Evolutionary conservation across 2,797 vertebrate species (phyloP).

Genomic region (Lacerta agilis): DNA sequence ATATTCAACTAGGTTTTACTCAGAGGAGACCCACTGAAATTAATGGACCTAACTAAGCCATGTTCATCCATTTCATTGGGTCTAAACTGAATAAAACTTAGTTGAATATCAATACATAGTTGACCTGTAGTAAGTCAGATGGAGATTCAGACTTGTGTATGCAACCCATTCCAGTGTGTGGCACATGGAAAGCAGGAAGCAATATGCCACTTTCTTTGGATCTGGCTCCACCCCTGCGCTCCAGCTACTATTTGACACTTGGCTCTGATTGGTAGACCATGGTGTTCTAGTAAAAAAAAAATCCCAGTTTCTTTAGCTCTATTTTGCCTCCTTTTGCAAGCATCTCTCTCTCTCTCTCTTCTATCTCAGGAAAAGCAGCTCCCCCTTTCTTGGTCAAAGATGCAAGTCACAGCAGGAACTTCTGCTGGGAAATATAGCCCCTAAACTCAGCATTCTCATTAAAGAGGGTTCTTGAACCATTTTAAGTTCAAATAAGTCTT

Average conservation of each 20-base stretch:
- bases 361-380: background rate
- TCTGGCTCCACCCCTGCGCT: background rate
- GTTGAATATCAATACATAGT: no score
- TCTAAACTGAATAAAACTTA: no score
- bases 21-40: no score
- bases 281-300: background rate
- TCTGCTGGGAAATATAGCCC: background rate
- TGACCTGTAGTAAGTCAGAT: no score
- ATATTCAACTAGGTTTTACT: no score
- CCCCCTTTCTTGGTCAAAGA: background rate
- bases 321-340: background rate
- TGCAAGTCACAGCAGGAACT: background rate
- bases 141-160: background rate
- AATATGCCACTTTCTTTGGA: no score
- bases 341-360: background rate
- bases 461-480: background rate
- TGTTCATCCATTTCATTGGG: no score
- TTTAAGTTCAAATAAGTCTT: background rate
- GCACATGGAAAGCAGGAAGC: background rate
- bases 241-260: background rate
- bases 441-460: background rate
- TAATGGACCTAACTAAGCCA: no score
- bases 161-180: background rate
- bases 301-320: background rate
- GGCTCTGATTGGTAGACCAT: background rate